Evolutionary conservation across 2,888 invertebrate genomes (phyloP).

Genomic region (Diachrysia chrysitis): DNA sequence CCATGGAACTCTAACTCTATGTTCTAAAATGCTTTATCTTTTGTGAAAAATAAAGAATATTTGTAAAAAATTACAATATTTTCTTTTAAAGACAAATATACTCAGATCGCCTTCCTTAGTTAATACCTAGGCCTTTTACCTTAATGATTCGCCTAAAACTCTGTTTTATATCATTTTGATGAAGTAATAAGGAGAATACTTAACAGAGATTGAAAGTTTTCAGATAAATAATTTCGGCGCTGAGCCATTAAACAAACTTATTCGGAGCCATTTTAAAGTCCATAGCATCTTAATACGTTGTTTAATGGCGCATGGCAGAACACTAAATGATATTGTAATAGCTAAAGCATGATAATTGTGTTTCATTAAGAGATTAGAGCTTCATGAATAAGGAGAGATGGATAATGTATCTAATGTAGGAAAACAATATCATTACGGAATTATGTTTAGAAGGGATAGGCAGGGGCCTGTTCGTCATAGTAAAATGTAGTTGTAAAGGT

Average conservation of each 20-base stretch:
- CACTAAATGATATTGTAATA: slow-evolving; percentile 13
- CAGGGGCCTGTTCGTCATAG: too few relatives aligned
- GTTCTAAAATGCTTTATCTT: too few relatives aligned
- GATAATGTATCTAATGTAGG: not conserved
- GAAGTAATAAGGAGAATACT: slow-evolving; percentile 49
- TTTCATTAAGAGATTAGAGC: slow-evolving; percentile 4
- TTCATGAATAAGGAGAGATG: slow-evolving; percentile 14
- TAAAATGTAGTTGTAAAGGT: too few relatives aligned
- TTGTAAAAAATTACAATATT: too few relatives aligned
- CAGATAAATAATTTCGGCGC: slow-evolving; percentile 50
- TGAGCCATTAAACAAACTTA: slow-evolving; percentile 38
- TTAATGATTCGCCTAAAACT: slow-evolving; percentile 21
- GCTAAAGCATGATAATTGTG: slow-evolving; percentile 11
- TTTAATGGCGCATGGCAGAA: slow-evolving; percentile 28
- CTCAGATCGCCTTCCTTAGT: not conserved
- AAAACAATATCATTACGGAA: not conserved
- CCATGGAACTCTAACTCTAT: too few relatives aligned
- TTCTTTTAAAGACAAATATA: not conserved
- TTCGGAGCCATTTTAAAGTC: slow-evolving; percentile 38
- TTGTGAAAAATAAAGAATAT: too few relatives aligned
- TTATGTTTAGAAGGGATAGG: not conserved
- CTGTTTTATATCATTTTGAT: slow-evolving; percentile 45
- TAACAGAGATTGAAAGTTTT: slow-evolving; percentile 54
- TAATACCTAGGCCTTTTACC: not conserved
- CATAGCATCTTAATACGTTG: slow-evolving; percentile 42